Conservation (phyloP, 2,113 vertebrate genomes). For the Trematomus loennbergii region DNA sequence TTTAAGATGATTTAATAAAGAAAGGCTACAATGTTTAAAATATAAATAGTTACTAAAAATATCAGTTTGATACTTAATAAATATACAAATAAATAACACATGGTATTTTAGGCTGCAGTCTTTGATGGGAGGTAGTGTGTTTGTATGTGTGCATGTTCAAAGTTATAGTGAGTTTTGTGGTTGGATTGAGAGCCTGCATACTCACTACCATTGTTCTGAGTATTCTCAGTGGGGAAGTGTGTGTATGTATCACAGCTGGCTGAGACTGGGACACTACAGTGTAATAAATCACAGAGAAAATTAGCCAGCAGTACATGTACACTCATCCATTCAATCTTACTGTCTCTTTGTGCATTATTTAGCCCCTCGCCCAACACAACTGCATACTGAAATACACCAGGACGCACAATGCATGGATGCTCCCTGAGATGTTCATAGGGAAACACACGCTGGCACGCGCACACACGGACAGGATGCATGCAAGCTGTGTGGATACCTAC, state of each 20-base stretch:
- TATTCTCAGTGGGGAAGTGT: conserved; percentile 59
- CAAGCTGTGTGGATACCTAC: conserved; percentile 36
- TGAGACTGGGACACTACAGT: conserved; percentile 59
- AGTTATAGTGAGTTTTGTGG: no score
- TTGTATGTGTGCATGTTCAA: no score
- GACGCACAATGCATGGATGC: conserved; percentile 52
- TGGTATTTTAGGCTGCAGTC: no score
- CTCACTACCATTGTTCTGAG: conserved; percentile 44
- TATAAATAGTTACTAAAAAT: no score
- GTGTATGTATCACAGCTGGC: conserved; percentile 68
- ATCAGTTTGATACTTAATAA: no score
- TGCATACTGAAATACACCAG: conserved; percentile 65
- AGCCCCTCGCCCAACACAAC: conserved; percentile 64
- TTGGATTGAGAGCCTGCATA: conserved; percentile 37
- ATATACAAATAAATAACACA: no score
- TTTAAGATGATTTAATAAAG: no score
- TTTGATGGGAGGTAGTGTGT: no score
- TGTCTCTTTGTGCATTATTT: conserved; percentile 79
- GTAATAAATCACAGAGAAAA: conserved; percentile 80
- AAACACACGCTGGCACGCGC: conserved; percentile 12
- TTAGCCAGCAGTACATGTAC: conserved; percentile 73
- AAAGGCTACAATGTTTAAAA: no score
- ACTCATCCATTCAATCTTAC: conserved; percentile 74
- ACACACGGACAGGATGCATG: conserved; percentile 6
- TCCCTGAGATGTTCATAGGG: conserved; percentile 32